A percentile compares a stretch with the other conserved stretches of the same genome.
Conservation (phyloP, 1,140 invertebrate genomes). For the Sogatella furcifera region DNA sequence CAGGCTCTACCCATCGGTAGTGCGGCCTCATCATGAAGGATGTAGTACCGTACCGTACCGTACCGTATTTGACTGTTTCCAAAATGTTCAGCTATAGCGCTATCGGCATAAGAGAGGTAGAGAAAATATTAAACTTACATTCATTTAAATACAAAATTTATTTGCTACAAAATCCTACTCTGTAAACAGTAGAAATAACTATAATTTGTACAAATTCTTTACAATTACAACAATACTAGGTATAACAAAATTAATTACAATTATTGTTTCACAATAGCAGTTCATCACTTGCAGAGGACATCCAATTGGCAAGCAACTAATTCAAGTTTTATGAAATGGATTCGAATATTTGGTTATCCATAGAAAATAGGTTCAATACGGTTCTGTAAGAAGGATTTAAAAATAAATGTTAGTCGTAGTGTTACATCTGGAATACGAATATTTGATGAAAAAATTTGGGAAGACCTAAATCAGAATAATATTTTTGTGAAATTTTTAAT, state of each 20-base stretch:
- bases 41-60: no score
- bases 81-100: no score
- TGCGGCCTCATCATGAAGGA: no score
- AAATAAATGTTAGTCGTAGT: no score
- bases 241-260: not conserved
- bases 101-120: no score
- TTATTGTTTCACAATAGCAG: not conserved
- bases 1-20: no score
- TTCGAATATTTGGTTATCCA: not conserved
- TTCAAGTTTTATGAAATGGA: not conserved
- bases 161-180: not conserved
- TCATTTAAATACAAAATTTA: slow-evolving; percentile 1
- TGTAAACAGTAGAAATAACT: slow-evolving; percentile 1
- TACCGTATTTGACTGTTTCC: no score
- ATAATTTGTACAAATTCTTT: not conserved
- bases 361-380: not conserved
- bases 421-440: no score
- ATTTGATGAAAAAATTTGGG: no score
- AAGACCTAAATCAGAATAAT: no score
- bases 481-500: no score
- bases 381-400: no score
- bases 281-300: not conserved
- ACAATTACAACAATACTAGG: not conserved
- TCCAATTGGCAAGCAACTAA: not conserved
- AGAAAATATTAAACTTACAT: not conserved